phyloP scores from a whole-genome alignment of 2,888 invertebrate species.

The Sturmia bella region DNA sequence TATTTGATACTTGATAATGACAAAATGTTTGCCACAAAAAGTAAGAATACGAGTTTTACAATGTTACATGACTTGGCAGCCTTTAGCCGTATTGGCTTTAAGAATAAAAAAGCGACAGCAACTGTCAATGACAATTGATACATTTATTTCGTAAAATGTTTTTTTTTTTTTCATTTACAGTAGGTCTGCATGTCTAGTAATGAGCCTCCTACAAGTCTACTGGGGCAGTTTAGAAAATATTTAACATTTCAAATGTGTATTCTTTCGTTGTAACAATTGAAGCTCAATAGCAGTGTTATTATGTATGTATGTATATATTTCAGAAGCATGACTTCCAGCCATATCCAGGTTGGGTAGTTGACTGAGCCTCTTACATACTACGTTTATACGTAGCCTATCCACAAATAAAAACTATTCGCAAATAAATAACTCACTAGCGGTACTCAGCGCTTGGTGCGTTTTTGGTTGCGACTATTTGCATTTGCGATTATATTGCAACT shows the following conservation, averaged over 20 bases:
- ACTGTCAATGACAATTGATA: conserved; percentile 69
- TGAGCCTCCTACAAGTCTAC: background rate
- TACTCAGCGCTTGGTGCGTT: too few relatives aligned
- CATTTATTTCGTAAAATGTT: conserved; percentile 28
- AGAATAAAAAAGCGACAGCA: conserved; percentile 31
- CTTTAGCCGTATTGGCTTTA: conserved; percentile 8
- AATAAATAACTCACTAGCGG: too few relatives aligned
- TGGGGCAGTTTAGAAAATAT: conserved; percentile 1
- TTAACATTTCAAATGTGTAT: background rate
- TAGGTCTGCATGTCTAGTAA: conserved; percentile 6
- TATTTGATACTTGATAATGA: conserved; percentile 38
- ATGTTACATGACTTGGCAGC: conserved; percentile 2
- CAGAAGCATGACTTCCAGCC: too few relatives aligned
- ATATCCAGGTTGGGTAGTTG: too few relatives aligned
- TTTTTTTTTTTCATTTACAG: background rate
- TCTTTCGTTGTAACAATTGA: background rate
- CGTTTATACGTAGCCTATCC: too few relatives aligned
- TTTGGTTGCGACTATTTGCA: too few relatives aligned
- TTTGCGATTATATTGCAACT: too few relatives aligned
- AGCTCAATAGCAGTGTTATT: too few relatives aligned
- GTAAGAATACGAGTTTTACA: background rate
- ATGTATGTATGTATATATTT: too few relatives aligned
- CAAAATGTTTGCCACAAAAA: conserved; percentile 47
- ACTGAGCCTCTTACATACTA: too few relatives aligned
- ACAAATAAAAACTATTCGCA: too few relatives aligned